These are phyloP conservation scores for Caretta caretta DNA, from an alignment of 2,113 vertebrate species.

Conservation along the genomic window DNA sequence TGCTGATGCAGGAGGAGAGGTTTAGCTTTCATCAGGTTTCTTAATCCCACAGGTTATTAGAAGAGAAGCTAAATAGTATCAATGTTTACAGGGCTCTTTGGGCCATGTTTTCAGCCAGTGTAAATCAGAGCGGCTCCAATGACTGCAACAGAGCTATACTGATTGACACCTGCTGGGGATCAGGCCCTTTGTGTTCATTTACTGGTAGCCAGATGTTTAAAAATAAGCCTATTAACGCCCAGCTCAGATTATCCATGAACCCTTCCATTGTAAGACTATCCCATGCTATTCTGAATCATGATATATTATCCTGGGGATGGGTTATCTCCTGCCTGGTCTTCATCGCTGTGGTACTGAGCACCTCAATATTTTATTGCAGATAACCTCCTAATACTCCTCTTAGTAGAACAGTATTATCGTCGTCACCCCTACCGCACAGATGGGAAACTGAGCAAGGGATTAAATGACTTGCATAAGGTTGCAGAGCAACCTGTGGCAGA, in stretches of 20 bases:
- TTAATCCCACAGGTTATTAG: neutral
- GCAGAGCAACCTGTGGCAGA: neutral
- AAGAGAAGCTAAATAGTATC: neutral
- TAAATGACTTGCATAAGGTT: neutral
- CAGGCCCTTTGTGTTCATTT: neutral
- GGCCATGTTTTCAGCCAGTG: neutral
- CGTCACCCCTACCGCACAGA: neutral
- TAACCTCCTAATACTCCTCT: neutral
- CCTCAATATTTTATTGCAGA: neutral
- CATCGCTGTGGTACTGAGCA: neutral
- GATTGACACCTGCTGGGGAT: neutral
- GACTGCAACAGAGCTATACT: neutral
- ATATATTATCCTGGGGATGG: rapidly evolving
- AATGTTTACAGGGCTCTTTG: neutral
- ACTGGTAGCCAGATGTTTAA: neutral
- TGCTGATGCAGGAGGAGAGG: neutral
- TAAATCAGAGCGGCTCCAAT: neutral
- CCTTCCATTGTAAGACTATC: neutral
- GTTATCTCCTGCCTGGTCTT: neutral
- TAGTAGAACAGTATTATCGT: neutral
- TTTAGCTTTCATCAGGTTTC: neutral
- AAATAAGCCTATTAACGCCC: neutral
- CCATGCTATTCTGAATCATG: neutral
- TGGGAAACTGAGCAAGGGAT: neutral
- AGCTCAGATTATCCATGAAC: neutral